Conservation (phyloP, 1,140 invertebrate genomes). For the Leptopilina clavipes region DNA sequence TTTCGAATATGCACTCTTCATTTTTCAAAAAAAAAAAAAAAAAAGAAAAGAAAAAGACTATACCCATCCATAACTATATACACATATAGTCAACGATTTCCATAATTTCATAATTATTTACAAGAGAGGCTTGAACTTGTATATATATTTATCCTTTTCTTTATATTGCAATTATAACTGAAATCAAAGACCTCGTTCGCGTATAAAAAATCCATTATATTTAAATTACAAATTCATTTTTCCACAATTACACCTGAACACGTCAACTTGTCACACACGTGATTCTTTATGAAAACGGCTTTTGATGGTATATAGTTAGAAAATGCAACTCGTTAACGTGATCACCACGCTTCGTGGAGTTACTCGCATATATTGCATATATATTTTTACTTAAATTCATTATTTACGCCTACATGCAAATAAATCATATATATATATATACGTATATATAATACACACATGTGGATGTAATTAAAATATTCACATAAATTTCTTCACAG, state of each 20-base stretch:
- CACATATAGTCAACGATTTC: neutral
- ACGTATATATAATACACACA: neutral
- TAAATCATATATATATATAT: neutral
- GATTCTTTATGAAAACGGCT: constrained; percentile 17
- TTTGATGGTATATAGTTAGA: neutral
- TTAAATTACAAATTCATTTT: constrained; percentile 17
- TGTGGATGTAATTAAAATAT: neutral
- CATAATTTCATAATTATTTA: constrained; percentile 20
- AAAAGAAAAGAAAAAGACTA: too few relatives aligned
- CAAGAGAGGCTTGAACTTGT: neutral
- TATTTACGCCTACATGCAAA: neutral
- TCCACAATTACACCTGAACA: constrained; percentile 4
- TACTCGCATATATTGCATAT: constrained; percentile 2
- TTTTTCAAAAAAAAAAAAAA: neutral
- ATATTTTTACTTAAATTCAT: constrained; percentile 13
- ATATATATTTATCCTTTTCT: neutral
- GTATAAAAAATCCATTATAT: constrained; percentile 20
- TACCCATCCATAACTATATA: neutral
- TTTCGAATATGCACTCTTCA: neutral
- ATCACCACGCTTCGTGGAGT: constrained; percentile 20
- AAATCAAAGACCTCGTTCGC: neutral
- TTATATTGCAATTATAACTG: neutral
- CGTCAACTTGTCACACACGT: constrained; percentile 29
- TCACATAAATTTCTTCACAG: constrained; percentile 4
- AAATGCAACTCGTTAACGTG: constrained; percentile 29